These are phyloP conservation scores for Scatophagus argus DNA, from an alignment of 2,113 vertebrate genomes.

Conservation along the genomic window DNA sequence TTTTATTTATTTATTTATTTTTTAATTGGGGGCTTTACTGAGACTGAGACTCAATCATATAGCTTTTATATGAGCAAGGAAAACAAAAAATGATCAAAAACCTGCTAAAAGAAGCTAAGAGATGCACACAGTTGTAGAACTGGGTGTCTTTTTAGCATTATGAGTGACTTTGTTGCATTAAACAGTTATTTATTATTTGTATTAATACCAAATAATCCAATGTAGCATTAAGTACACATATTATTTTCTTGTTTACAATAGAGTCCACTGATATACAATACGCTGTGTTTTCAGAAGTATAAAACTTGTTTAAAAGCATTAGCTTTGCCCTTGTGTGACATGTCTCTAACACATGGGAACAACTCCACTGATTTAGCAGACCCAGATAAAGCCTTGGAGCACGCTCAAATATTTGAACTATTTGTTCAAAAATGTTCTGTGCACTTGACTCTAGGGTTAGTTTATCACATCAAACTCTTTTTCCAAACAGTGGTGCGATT, in stretches of 20 bases:
- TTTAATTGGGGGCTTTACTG: neutral
- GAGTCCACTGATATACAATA: neutral
- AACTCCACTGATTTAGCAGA: constrained; percentile 58
- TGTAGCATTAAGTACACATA: neutral
- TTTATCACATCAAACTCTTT: constrained; percentile 70
- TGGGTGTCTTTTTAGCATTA: neutral
- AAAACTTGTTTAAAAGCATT: constrained; percentile 13
- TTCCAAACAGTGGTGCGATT: constrained; percentile 66
- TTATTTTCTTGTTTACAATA: neutral
- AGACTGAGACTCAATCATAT: neutral
- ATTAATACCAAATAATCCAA: neutral
- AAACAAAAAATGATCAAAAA: neutral
- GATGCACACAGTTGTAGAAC: neutral
- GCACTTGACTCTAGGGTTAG: constrained; percentile 67
- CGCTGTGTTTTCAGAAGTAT: neutral
- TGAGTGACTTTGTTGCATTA: too few relatives aligned
- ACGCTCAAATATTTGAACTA: constrained; percentile 76
- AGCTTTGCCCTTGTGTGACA: constrained; percentile 39
- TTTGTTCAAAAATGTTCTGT: constrained; percentile 71
- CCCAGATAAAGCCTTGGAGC: constrained; percentile 74
- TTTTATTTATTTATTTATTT: too few relatives aligned
- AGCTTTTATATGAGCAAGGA: neutral
- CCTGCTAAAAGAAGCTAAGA: neutral
- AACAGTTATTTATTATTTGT: neutral
- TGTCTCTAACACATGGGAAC: constrained; percentile 60